Evolutionary conservation across 2,797 vertebrate genomes (phyloP).

Genomic region (Ptychobarbus kaznakovi): DNA sequence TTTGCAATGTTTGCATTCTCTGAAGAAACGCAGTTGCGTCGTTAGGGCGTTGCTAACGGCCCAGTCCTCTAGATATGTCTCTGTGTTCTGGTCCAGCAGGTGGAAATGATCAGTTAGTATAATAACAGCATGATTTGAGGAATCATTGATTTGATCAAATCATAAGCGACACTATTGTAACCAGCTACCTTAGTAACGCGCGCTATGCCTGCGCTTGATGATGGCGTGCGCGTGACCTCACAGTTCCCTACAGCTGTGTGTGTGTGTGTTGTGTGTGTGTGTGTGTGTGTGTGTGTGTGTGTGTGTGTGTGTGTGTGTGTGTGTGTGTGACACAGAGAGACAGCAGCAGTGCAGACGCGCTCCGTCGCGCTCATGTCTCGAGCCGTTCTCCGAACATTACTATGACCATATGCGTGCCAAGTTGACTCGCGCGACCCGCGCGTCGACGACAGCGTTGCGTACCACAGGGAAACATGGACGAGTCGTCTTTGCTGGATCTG

Average conservation of each 20-base stretch:
- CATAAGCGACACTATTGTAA: background rate
- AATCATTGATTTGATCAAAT: background rate
- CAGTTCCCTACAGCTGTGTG: slow-evolving; percentile 75
- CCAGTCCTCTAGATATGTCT: background rate
- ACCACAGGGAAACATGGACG: slow-evolving; percentile 85
- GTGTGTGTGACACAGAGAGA: background rate
- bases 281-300: slow-evolving; percentile 33
- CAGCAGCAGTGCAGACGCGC: slow-evolving; percentile 25
- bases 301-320: slow-evolving; percentile 2
- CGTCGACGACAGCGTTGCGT: slow-evolving; percentile 56
- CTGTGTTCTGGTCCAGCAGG: background rate
- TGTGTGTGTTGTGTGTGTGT: background rate
- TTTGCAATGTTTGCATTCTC: background rate
- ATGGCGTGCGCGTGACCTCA: slow-evolving; percentile 76
- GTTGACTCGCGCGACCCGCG: slow-evolving; percentile 18
- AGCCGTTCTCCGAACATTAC: slow-evolving; percentile 57
- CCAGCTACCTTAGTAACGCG: background rate
- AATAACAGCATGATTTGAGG: background rate
- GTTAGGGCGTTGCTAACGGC: background rate
- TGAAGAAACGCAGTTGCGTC: background rate
- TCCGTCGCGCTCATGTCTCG: slow-evolving; percentile 67
- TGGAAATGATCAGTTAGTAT: background rate
- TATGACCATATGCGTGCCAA: slow-evolving; percentile 55
- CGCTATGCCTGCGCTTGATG: background rate
- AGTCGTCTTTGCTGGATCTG: slow-evolving; percentile 94